A percentile compares a stretch with the other conserved stretches of the same genome.
Conservation (phyloP, 2,797 vertebrate species). For the Siniperca undulata region DNA sequence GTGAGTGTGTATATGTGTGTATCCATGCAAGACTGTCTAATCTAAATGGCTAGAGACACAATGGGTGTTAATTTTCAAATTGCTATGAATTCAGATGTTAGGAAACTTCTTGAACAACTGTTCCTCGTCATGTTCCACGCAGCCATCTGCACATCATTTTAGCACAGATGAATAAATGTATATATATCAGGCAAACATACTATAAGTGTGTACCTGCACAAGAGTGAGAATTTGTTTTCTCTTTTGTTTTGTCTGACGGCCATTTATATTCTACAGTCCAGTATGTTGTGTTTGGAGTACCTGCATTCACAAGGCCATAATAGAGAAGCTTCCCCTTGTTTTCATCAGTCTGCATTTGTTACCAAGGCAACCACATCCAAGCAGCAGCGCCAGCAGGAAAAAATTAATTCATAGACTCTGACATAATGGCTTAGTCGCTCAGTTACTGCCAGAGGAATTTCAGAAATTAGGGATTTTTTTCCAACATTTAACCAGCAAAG, state of each 20-base stretch:
- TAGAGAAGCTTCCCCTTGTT: constrained; percentile 4
- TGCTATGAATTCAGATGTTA: background rate
- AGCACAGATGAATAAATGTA: background rate
- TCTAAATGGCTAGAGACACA: background rate
- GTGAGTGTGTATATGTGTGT: background rate
- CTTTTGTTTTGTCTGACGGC: background rate
- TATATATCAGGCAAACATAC: background rate
- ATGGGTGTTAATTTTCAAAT: background rate
- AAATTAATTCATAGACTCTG: background rate
- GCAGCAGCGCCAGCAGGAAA: background rate
- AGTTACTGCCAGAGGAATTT: background rate
- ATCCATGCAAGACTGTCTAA: background rate
- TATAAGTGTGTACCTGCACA: too few relatives aligned
- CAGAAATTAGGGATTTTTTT: background rate
- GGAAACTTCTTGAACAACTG: background rate
- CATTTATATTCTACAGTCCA: background rate
- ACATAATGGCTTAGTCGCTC: background rate
- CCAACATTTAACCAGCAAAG: background rate
- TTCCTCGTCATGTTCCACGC: constrained; percentile 7
- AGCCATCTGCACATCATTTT: background rate
- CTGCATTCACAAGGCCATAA: constrained; percentile 1
- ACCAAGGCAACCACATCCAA: constrained; percentile 4
- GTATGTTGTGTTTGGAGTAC: background rate
- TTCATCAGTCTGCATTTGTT: constrained; percentile 28
- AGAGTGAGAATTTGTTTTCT: background rate